Conservation (phyloP, 2,113 vertebrate species). For the Scomber colias region DNA sequence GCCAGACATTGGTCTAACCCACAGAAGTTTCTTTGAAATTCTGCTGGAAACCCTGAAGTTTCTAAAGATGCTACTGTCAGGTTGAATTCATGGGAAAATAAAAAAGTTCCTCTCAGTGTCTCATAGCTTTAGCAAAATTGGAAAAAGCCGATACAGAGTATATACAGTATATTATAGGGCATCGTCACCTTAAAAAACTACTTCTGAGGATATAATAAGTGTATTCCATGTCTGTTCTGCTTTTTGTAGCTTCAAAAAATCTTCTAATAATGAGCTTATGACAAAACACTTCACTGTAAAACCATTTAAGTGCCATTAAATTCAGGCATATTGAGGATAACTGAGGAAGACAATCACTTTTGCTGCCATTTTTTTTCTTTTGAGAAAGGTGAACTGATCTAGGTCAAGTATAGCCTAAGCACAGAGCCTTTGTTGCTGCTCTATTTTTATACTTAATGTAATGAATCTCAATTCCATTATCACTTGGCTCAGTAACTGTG, state of each 20-base stretch:
- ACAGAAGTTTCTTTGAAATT: background rate
- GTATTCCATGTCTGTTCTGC: background rate
- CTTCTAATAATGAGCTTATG: slow-evolving; percentile 4
- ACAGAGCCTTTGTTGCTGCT: slow-evolving; percentile 36
- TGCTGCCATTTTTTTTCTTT: slow-evolving; percentile 41
- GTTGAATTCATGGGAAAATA: background rate
- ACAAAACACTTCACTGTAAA: slow-evolving; percentile 28
- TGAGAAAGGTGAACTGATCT: slow-evolving; percentile 63
- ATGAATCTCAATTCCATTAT: slow-evolving; percentile 39
- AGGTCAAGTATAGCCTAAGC: slow-evolving; percentile 55
- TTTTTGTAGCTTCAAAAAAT: slow-evolving; percentile 25
- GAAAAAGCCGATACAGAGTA: background rate
- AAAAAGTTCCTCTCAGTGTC: background rate
- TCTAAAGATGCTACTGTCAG: background rate
- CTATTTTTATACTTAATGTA: slow-evolving; percentile 57
- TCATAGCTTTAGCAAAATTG: background rate
- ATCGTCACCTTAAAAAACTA: background rate
- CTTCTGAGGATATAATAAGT: background rate
- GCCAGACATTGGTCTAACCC: background rate
- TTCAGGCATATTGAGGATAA: slow-evolving; percentile 5
- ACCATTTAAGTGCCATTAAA: slow-evolving; percentile 25
- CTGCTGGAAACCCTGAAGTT: no score
- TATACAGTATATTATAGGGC: background rate
- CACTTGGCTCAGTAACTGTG: slow-evolving; percentile 28
- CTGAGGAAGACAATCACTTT: slow-evolving; percentile 5